phyloP scores from a whole-genome alignment of 2,888 invertebrate species.

The Agonopterix subpropinquella region DNA sequence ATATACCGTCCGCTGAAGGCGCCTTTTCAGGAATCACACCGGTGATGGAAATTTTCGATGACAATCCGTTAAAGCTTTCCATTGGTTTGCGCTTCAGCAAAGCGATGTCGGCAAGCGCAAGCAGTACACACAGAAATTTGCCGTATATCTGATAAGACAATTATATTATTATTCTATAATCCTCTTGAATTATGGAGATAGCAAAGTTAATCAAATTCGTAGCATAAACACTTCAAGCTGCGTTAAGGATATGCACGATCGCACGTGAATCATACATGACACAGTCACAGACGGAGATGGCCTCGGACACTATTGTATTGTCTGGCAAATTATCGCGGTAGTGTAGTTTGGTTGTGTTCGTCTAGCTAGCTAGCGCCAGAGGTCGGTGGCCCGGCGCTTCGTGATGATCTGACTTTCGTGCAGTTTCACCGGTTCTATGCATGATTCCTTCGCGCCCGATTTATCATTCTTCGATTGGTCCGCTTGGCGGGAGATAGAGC shows the following conservation, averaged over 20 bases:
- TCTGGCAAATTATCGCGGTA: conserved; percentile 35
- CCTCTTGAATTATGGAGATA: too few species aligned
- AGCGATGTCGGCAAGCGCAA: too few species aligned
- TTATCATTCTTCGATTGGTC: conserved; percentile 10
- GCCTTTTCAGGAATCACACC: too few species aligned
- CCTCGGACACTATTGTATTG: conserved; percentile 27
- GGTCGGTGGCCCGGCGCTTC: conserved; percentile 27
- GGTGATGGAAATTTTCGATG: too few species aligned
- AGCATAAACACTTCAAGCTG: neutral
- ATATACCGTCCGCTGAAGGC: too few species aligned
- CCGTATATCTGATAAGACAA: too few species aligned
- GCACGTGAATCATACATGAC: conserved; percentile 37
- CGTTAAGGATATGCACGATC: conserved; percentile 16
- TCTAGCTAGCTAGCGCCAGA: conserved; percentile 22
- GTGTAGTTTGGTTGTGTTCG: conserved; percentile 2
- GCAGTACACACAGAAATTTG: too few species aligned
- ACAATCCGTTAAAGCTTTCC: too few species aligned
- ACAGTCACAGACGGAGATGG: conserved; percentile 35
- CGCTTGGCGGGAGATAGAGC: conserved; percentile 1
- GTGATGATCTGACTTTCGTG: conserved; percentile 25
- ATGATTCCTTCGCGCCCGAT: conserved; percentile 20
- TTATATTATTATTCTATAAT: too few species aligned
- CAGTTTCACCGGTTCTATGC: conserved; percentile 23
- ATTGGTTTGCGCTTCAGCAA: too few species aligned
- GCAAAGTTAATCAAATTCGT: too few species aligned